phyloP scores from a whole-genome alignment of 2,113 vertebrate species.

The Pimephales promelas region DNA sequence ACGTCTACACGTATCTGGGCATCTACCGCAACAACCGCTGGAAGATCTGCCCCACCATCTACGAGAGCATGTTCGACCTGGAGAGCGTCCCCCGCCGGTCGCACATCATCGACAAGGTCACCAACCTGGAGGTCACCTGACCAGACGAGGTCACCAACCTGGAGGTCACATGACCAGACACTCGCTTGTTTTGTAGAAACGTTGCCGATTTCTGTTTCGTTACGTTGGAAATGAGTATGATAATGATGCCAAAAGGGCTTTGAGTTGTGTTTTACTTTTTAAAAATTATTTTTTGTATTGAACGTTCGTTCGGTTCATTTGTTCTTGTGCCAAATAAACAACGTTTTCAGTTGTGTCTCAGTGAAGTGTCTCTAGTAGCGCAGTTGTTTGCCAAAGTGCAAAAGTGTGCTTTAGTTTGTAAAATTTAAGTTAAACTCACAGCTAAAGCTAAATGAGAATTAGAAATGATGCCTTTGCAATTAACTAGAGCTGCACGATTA shows the following conservation, averaged over 20 bases:
- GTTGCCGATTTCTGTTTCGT: too few relatives aligned
- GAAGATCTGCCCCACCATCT: conserved; percentile 90
- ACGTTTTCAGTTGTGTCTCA: background rate
- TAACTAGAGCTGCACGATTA: too few relatives aligned
- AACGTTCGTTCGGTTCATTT: background rate
- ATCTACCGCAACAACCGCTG: conserved; percentile 90
- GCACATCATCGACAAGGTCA: conserved; percentile 82
- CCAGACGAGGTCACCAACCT: conserved; percentile 81
- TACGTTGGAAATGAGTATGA: too few relatives aligned
- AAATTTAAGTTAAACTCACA: too few relatives aligned
- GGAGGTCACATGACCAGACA: conserved; percentile 70
- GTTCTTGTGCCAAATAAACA: conserved; percentile 5
- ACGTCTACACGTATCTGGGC: conserved; percentile 88
- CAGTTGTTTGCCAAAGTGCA: background rate
- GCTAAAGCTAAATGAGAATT: too few relatives aligned
- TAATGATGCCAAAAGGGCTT: too few relatives aligned
- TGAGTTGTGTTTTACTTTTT: too few relatives aligned
- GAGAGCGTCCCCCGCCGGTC: conserved; percentile 85
- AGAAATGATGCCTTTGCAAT: too few relatives aligned
- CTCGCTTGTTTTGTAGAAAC: too few relatives aligned
- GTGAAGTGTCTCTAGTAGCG: too few relatives aligned
- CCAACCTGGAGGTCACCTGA: conserved; percentile 81
- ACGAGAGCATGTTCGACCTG: conserved; percentile 88
- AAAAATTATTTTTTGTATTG: too few relatives aligned
- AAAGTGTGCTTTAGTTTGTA: background rate